A percentile compares a stretch with the other conserved stretches of the same genome.
Conservation (phyloP, 2,797 vertebrate genomes). For the Pyrrhura leucotis region DNA sequence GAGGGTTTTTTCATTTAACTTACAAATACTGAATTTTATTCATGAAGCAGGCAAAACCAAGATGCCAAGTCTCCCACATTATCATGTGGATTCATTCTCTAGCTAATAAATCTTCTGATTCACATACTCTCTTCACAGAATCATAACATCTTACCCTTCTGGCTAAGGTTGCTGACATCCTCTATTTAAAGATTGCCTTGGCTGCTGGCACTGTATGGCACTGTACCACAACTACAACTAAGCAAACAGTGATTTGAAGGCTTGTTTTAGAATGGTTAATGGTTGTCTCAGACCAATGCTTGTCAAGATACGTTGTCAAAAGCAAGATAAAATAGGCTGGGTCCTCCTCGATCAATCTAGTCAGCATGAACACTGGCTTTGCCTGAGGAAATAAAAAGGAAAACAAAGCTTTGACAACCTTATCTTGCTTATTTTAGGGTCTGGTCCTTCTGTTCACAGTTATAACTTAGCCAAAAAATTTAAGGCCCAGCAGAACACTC, state of each 20-base stretch:
- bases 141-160: neutral
- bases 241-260: neutral
- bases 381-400: neutral
- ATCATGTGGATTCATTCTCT: neutral
- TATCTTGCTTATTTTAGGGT: neutral
- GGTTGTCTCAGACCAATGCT: neutral
- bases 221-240: neutral
- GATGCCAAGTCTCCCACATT: conserved; percentile 36
- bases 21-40: conserved; percentile 31
- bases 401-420: neutral
- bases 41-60: conserved; percentile 19
- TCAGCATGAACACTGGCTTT: neutral
- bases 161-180: neutral
- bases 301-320: neutral
- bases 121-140: neutral
- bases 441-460: neutral
- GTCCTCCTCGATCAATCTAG: neutral
- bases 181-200: neutral
- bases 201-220: neutral
- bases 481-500: neutral
- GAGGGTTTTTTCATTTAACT: neutral
- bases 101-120: conserved; percentile 40
- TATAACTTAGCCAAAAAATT: neutral
- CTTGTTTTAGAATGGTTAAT: neutral
- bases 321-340: neutral